Evolutionary conservation across 2,113 vertebrate genomes (phyloP), one percentile per base, ranked within the genome.

Genomic region (Clarias macrocephalus): DNA sequence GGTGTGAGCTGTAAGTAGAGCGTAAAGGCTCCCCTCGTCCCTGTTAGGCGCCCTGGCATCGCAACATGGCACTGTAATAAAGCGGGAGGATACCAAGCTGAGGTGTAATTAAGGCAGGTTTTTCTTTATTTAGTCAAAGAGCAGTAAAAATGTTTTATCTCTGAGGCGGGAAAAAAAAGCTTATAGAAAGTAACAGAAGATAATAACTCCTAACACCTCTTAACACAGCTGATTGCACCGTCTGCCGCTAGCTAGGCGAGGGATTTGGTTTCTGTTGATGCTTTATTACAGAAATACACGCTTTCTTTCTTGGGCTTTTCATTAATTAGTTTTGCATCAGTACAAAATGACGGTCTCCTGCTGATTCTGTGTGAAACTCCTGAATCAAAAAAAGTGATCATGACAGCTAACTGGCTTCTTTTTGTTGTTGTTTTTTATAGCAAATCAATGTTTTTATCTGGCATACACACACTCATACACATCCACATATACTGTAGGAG

Each of bases 361-460:
- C 70, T 82, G 68, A 57, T 70, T 21, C 28, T 62, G 66, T 21
- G 72, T 18, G 37, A 52, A 42, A 73, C 70, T 42, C 7, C 33
- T 37, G 42, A 80, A 85, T 18, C 42, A 23, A 25, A 57, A 68
- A 21, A 81, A 28, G 65, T 85, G 70, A 72, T 54, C 48, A 82
- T 83, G 68, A 33, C 75, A 86, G 42, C 82, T 80, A 81, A 3
- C 65, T 33, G 70, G 82, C 79, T 60, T 11, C 19, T 82, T 85
- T 48, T 48, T 48, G 48, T 8, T 8, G 42, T 48, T 48, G 42
- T 42, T 42, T 60, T 76, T 57, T 76, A 84, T 12, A 82, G 56
- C 25, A 48, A 52, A 90, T 86, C 82, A 56, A 86, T 84, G 60
- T 80, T 65, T 84, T 63, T 70, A 68, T 89, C 63, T 84, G 30